Percentiles rank a stretch among this genome's conserved stretches.
Conservation (phyloP, 2,888 invertebrate genomes). For the Synanthedon myopaeformis region DNA sequence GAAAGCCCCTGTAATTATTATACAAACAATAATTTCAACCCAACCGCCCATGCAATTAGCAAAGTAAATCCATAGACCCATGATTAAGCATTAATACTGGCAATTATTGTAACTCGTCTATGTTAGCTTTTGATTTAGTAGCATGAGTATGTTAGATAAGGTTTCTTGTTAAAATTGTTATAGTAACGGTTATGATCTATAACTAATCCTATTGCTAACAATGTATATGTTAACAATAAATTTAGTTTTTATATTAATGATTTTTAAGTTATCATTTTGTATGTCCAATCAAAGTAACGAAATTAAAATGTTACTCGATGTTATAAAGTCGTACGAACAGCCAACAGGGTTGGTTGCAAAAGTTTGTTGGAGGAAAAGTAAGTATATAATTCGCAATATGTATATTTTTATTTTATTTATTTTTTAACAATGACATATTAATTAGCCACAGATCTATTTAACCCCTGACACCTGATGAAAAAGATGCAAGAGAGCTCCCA, state of each 20-base stretch:
- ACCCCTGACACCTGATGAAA: no score
- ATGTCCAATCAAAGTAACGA: slow-evolving; percentile 8
- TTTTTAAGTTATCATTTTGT: neutral
- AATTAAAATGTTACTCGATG: slow-evolving; percentile 27
- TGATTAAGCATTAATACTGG: slow-evolving; percentile 2
- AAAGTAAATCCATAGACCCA: slow-evolving; percentile 1
- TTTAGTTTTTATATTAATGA: neutral
- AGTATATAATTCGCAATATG: slow-evolving; percentile 11
- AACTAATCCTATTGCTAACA: no score
- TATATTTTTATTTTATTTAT: no score
- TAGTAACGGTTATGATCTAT: no score
- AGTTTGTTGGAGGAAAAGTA: slow-evolving; percentile 34
- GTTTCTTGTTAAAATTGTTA: no score
- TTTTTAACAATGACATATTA: no score
- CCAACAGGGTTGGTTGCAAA: slow-evolving; percentile 28
- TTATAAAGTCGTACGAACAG: slow-evolving; percentile 26
- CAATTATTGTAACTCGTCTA: slow-evolving; percentile 9
- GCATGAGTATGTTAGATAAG: no score
- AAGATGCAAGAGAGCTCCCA: no score
- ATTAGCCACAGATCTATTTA: no score
- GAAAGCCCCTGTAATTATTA: neutral
- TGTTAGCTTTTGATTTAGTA: no score
- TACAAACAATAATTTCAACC: slow-evolving; percentile 3
- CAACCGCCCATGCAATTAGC: slow-evolving; percentile 4
- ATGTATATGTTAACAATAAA: neutral